phyloP scores from a whole-genome alignment of 2,113 vertebrate genomes.

The Bubo scandiacus region DNA sequence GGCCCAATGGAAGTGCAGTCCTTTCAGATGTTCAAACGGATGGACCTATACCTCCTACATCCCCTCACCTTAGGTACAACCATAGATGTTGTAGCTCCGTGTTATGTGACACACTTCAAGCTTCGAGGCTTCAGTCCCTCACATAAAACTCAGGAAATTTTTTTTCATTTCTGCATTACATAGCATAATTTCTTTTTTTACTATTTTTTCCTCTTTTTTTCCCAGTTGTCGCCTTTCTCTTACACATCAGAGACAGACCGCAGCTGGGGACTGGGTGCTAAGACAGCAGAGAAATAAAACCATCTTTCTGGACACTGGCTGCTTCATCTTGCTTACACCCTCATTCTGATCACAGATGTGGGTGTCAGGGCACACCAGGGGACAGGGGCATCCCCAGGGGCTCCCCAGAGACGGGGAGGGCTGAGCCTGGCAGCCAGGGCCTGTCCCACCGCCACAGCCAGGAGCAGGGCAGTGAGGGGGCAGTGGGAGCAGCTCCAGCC shows the following conservation, averaged over 20 bases:
- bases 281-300: not conserved
- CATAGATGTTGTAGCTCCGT: not conserved
- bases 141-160: not conserved
- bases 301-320: not conserved
- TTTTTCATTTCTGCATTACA: not conserved
- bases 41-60: not conserved
- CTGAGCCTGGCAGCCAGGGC: not conserved
- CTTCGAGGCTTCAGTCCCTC: not conserved
- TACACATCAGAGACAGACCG: not conserved
- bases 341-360: not conserved
- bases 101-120: not conserved
- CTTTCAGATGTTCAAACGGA: not conserved
- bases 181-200: not conserved
- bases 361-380: no score
- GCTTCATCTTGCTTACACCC: not conserved
- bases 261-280: not conserved
- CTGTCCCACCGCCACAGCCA: rapidly evolving
- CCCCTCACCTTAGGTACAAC: not conserved
- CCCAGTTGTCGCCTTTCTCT: not conserved
- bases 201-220: not conserved
- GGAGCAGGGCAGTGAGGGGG: not conserved
- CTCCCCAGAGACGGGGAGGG: not conserved
- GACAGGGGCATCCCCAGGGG: rapidly evolving
- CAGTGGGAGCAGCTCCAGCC: not conserved
- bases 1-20: not conserved